Evolutionary conservation across 2,888 invertebrate genomes (phyloP), one percentile per base, ranked within the genome.

Genomic region (Aricia artaxerxes): DNA sequence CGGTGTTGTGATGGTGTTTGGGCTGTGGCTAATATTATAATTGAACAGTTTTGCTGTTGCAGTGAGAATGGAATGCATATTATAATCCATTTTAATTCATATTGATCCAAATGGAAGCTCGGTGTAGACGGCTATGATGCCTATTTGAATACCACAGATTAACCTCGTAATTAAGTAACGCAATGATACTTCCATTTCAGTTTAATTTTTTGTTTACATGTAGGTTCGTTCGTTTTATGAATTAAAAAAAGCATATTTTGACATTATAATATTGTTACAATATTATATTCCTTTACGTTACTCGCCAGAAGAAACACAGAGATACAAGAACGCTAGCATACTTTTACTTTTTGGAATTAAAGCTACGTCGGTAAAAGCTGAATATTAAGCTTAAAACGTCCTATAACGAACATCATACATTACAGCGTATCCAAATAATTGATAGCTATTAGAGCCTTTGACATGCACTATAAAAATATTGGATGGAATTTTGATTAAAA

Each of bases 391-490:
- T 16, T 57, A 57, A 16, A 57, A 4, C 57, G 4, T 61, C 61
- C 24, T 31, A 3, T 64, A 31, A 11, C 11, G 13, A 35, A 13
- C 31, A 69, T 69, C 38, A 38, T 16, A 24, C 35, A 69, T 16
- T 38, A 35, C 35, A 69, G 11, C 35, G 35, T 69, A 35, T 5
- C 69, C 69, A 69, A 16, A 38, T 11, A 69, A 64, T 11, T 38
- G 35, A 38, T 69, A 35, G 35, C 69, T 35, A 69, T 69, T 69
- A 69, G 69, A 69, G 69, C 69, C 16, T 69, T 69, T 69, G 35
- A 64, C 64, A 31, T 31, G 7, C 31, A 31, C 24, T 64, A 24
- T 31, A 9, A 64, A 64, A 64, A 64, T 24, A 64, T 24, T 31
- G 64, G 35, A 35, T 16, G 16, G 4, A 35, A 5, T 38, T 69